Evolutionary conservation across 1,140 invertebrate species (phyloP).

Genomic region (Anoplolepis gracilipes): DNA sequence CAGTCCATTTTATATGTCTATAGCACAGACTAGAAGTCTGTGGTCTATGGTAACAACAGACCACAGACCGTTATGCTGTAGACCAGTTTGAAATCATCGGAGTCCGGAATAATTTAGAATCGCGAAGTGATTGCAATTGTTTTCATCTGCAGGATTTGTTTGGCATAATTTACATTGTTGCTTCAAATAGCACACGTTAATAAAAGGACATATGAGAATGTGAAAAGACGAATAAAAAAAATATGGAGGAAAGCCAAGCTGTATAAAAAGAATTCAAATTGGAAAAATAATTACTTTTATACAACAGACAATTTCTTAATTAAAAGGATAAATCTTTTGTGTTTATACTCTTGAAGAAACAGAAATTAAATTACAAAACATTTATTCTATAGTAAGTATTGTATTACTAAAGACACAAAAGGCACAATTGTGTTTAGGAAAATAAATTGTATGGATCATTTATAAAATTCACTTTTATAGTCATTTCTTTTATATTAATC

Average conservation of each 20-base stretch:
- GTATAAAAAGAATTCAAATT: neutral
- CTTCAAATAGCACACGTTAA: neutral
- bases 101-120: neutral
- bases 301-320: neutral
- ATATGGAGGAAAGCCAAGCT: neutral
- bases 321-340: neutral
- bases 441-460: neutral
- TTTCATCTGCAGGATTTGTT: neutral
- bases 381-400: neutral
- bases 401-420: neutral
- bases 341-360: neutral
- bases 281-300: neutral
- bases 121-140: no score
- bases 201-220: neutral
- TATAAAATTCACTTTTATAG: neutral
- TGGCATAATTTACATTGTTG: neutral
- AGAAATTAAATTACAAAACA: neutral
- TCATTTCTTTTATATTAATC: neutral
- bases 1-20: no score
- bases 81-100: neutral
- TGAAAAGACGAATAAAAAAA: no score
- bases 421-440: neutral
- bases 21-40: no score
- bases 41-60: no score
- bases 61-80: neutral